These are phyloP conservation scores for Aphis gossypii DNA, from an alignment of 1,140 invertebrate genomes.

Conservation along the genomic window DNA sequence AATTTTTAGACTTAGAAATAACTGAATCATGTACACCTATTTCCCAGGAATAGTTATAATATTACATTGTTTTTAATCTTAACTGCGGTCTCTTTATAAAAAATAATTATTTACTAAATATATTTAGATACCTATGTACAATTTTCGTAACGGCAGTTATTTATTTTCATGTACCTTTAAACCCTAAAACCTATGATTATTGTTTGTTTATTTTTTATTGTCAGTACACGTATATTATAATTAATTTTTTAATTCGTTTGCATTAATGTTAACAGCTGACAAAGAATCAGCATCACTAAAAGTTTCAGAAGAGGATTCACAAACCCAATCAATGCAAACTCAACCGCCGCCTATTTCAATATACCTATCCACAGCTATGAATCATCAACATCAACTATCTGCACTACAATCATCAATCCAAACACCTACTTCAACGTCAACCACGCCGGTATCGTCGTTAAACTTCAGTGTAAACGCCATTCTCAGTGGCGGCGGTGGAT, in stretches of 20 bases:
- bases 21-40: background rate
- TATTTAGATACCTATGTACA: background rate
- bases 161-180: background rate
- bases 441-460: background rate
- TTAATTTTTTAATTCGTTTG: background rate
- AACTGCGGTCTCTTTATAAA: background rate
- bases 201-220: background rate
- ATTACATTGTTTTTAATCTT: background rate
- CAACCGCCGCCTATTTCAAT: background rate
- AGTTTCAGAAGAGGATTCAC: background rate
- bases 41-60: background rate
- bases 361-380: background rate
- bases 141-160: background rate
- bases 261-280: background rate
- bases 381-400: background rate
- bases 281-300: background rate
- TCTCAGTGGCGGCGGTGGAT: conserved; percentile 12
- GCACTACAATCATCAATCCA: background rate
- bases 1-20: background rate
- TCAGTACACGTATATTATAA: background rate
- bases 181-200: background rate
- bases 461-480: conserved; percentile 53
- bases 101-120: background rate
- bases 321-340: background rate
- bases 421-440: background rate